phyloP scores from a whole-genome alignment of 2,888 invertebrate genomes.

The Diabrotica balteata region DNA sequence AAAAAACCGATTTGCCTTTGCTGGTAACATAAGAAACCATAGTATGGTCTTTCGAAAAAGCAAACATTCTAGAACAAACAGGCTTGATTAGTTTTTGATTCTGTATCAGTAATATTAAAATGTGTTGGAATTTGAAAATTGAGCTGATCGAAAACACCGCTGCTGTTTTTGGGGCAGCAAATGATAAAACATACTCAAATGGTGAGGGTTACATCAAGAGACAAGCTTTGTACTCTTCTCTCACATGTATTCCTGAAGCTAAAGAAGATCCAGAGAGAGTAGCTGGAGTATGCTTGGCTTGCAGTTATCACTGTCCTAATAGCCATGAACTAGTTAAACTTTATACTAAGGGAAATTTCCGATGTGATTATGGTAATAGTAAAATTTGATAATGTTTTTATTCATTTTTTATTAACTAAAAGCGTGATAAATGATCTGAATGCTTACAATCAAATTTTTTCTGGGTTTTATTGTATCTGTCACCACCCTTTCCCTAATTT shows the following conservation, averaged over 20 bases:
- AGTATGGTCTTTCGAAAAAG: too few species aligned
- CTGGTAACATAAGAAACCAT: too few species aligned
- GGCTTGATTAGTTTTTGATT: too few species aligned
- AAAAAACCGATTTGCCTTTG: too few species aligned
- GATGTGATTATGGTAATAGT: slow-evolving; percentile 93
- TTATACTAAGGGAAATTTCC: slow-evolving; percentile 94
- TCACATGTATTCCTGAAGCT: slow-evolving; percentile 81
- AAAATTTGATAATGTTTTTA: slow-evolving; percentile 72
- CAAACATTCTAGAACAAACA: too few species aligned
- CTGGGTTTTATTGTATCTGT: slow-evolving; percentile 91
- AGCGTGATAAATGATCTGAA: slow-evolving; percentile 74
- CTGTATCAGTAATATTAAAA: too few species aligned
- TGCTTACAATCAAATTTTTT: slow-evolving; percentile 92
- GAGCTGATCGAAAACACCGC: too few species aligned
- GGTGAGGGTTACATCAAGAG: slow-evolving; percentile 93
- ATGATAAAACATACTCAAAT: too few species aligned
- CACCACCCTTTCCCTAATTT: slow-evolving; percentile 94
- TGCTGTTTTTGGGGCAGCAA: too few species aligned
- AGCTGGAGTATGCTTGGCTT: slow-evolving; percentile 93
- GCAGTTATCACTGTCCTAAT: slow-evolving; percentile 93
- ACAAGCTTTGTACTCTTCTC: slow-evolving; percentile 94
- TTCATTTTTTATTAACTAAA: slow-evolving; percentile 70
- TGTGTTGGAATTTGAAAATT: too few species aligned
- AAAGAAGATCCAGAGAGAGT: slow-evolving; percentile 66
- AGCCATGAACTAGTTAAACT: slow-evolving; percentile 94